Conservation (phyloP, 1,140 invertebrate genomes). For the Teleopsis dalmanni region DNA sequence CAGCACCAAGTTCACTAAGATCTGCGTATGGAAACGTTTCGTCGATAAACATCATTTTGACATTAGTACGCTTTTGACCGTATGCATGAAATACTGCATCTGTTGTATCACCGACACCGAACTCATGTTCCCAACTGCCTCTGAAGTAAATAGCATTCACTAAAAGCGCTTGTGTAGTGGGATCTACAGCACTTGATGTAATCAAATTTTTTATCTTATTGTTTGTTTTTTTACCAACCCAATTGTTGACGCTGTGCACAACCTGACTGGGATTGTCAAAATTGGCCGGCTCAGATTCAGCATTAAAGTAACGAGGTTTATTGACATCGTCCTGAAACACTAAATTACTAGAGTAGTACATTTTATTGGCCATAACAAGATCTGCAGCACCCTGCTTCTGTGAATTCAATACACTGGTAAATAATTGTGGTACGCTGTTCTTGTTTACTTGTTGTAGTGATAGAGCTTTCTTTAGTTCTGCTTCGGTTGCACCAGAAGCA, state of each 20-base stretch:
- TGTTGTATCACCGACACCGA: conserved; percentile 24
- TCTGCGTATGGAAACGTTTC: conserved; percentile 27
- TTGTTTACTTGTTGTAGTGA: conserved; percentile 5
- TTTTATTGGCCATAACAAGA: conserved; percentile 24
- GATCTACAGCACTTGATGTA: conserved; percentile 11
- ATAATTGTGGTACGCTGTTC: too few species aligned
- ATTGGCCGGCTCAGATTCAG: conserved; percentile 18
- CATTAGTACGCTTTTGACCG: conserved; percentile 9
- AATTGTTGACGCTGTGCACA: conserved; percentile 19
- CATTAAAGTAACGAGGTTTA: conserved; percentile 12
- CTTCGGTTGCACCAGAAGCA: conserved; percentile 16
- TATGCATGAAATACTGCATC: conserved; percentile 16
- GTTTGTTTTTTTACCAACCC: conserved; percentile 22
- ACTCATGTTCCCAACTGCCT: conserved; percentile 30
- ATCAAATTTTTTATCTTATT: conserved; percentile 22
- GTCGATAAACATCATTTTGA: conserved; percentile 38
- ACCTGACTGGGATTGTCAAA: conserved; percentile 13
- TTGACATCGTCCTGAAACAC: conserved; percentile 12
- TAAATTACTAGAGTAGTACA: conserved; percentile 19
- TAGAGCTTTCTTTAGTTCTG: conserved; percentile 15
- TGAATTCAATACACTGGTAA: conserved; percentile 7
- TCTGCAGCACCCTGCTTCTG: conserved; percentile 1
- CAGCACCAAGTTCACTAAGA: conserved; percentile 25
- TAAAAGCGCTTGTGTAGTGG: conserved; percentile 20
- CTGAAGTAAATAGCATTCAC: conserved; percentile 36